Base-by-base conservation (phyloP, 2,888 invertebrate species). In the Chelonus formosanus region DNA sequence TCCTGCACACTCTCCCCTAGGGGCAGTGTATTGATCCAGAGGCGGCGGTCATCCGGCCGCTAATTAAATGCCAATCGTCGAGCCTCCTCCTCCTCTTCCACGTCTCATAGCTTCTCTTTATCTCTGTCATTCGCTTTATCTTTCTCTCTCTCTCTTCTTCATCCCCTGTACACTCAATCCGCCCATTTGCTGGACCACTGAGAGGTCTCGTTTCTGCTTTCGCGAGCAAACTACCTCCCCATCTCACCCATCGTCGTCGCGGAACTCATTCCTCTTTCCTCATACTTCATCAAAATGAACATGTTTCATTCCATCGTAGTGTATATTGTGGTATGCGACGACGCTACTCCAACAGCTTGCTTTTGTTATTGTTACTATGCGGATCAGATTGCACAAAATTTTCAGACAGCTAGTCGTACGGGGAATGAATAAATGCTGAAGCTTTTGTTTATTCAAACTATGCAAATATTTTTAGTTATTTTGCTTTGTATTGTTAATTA, bases 21-120 rank as follows among this genome's bases (percentile, higher is more conserved):
- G 80, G 82, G 79, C 78, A 77, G 78, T 76, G 83, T 84, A 84
- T 84, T 83, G 84, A 83, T 83, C 84, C 82, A 78, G 82, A 82
- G 82, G 82, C 81, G 82, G 83, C 77, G 83, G 84, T 83, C 84
- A 83, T 82, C 83, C 82, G 78, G 81, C 80, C 83, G 82, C 82
- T 83, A 83, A 83, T 84, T 83, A 83, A 83, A 83, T 83, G 84
- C 84, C 84, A 84, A 84, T 84, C 82, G 84, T 80, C 79, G 74
- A 78, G 78, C 83, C 80, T 77, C 78, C 76, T 74, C 70, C 70
- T 44, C 57, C 4, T 40, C 34, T 55, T 45, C 45, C 45, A 43
- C 4, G 61, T 60, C 70, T 65, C 73, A 63, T 60, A 5, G 53
- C 57, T 60, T 47, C 55, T 57, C 56, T 44, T 31, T 40, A 31